Evolutionary conservation across 2,797 vertebrate genomes (phyloP).

Genomic region (Iguana delicatissima): DNA sequence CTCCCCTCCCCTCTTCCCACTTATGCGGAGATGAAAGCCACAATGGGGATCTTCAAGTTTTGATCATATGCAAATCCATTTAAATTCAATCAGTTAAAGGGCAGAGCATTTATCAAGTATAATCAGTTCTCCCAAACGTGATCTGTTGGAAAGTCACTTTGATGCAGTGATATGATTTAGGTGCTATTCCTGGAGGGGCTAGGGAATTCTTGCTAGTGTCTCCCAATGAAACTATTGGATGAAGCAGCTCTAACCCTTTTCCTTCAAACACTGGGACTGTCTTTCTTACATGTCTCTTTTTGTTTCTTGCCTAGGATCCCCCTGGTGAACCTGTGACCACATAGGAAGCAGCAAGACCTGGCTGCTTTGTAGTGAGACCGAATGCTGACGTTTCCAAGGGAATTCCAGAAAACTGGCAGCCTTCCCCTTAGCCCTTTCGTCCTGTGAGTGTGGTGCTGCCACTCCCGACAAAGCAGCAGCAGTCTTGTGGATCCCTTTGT

Average conservation of each 20-base stretch:
- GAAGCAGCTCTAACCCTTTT: neutral
- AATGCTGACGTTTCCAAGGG: neutral
- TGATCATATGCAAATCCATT: constrained; percentile 5
- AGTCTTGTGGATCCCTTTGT: constrained; percentile 60
- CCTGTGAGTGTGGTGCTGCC: constrained; percentile 18
- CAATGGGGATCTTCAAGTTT: neutral
- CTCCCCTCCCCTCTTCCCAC: neutral
- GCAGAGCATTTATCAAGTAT: neutral
- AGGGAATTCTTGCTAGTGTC: neutral
- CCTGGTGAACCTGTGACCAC: constrained; percentile 83
- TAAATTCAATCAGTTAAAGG: constrained; percentile 3
- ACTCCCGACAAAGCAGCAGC: constrained; percentile 53
- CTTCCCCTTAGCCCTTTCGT: constrained; percentile 39
- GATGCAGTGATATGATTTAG: neutral
- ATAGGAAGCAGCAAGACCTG: constrained; percentile 49
- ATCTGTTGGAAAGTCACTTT: neutral
- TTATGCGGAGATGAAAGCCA: neutral
- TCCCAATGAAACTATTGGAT: neutral
- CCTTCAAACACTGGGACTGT: neutral
- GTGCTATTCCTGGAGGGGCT: neutral
- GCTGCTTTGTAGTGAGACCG: constrained; percentile 23
- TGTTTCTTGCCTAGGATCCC: constrained; percentile 78
- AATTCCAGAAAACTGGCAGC: constrained; percentile 5
- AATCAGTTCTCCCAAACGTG: too few relatives aligned
- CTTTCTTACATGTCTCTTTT: neutral